Evolutionary conservation across 2,797 vertebrate genomes (phyloP), one percentile per base, ranked within the genome.

Genomic region (Falco columbarius): DNA sequence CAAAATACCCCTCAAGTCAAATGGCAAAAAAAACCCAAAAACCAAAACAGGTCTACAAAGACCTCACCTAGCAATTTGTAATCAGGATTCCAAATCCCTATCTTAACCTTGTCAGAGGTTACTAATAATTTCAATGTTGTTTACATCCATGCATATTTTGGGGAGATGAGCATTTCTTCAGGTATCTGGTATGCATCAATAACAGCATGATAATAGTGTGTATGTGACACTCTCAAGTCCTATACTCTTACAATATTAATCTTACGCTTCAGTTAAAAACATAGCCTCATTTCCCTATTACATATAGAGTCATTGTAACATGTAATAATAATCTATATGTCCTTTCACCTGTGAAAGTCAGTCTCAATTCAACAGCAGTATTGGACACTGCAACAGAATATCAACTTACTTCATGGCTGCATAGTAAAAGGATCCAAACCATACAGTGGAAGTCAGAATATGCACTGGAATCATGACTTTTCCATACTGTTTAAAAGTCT

Each of bases 401-500:
- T 4, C 74, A 91, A 99, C 99, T 99, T 98, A 99, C 99, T 99
- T 99, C 98, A 99, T 99, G 95, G 99, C 99, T 97, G 99, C 99
- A 80, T 99, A 99, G 96, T 99, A 99, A 98, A 99, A 99, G 38
- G 98, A 98, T 93, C 99, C 99, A 95, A 99, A 99, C 99, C 99
- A 99, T 63, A 99, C 36, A 16, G 98, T 98, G 89, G 99, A 99
- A 14, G 99, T 99, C 93, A 99, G 21, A 59, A 99, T 97, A 94
- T 99, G 99, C 24, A 99, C 98, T 9, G 99, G 99, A 95, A 99
- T 99, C 98, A 99, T 96, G 93, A 99, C 99, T 98, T 99, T 99
- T 81, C 99, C 99, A 49, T 99, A 99, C 86, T 99, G 99, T 96
- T 99, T 99, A 95, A 99, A 99, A 59, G 99, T 99, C 91, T 89